Percentiles rank a stretch among this genome's conserved stretches.
These are phyloP conservation scores for Acleris literana DNA, from an alignment of 2,888 invertebrate genomes.

Conservation along the genomic window DNA sequence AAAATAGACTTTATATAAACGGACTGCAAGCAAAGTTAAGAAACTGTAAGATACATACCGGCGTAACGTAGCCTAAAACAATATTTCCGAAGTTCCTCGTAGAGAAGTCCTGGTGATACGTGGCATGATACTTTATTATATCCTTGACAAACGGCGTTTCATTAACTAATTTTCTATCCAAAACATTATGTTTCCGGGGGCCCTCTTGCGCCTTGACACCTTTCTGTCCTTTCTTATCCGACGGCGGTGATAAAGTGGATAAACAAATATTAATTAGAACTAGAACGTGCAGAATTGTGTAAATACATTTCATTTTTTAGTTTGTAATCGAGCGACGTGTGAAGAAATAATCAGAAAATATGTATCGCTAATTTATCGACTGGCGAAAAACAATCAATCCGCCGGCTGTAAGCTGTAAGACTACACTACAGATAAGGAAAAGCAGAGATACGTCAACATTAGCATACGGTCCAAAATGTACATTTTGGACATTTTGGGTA, in stretches of 20 bases:
- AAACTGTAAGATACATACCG: constrained; percentile 74
- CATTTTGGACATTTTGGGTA: no score
- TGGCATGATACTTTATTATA: constrained; percentile 89
- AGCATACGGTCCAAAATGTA: constrained; percentile 10
- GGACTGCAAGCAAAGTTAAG: no score
- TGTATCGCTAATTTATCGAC: constrained; percentile 25
- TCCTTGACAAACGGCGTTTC: constrained; percentile 87
- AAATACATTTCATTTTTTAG: constrained; percentile 63
- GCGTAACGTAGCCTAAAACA: constrained; percentile 96
- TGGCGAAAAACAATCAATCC: constrained; percentile 30
- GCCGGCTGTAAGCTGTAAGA: constrained; percentile 1
- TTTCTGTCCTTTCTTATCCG: constrained; percentile 75
- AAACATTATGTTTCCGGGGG: constrained; percentile 85
- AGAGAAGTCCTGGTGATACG: constrained; percentile 88
- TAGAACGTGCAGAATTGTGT: constrained; percentile 61
- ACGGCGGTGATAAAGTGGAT: constrained; percentile 75
- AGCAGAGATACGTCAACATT: constrained; percentile 19
- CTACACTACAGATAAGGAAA: constrained; percentile 12
- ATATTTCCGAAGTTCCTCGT: constrained; percentile 87
- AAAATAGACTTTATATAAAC: no score
- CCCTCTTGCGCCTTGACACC: constrained; percentile 80
- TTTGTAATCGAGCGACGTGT: constrained; percentile 35
- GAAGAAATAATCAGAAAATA: constrained; percentile 22
- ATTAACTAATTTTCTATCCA: constrained; percentile 87
- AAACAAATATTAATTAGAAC: constrained; percentile 68